These are phyloP conservation scores for Tenthredo livida DNA, from an alignment of 2,888 invertebrate species.

Conservation along the genomic window DNA sequence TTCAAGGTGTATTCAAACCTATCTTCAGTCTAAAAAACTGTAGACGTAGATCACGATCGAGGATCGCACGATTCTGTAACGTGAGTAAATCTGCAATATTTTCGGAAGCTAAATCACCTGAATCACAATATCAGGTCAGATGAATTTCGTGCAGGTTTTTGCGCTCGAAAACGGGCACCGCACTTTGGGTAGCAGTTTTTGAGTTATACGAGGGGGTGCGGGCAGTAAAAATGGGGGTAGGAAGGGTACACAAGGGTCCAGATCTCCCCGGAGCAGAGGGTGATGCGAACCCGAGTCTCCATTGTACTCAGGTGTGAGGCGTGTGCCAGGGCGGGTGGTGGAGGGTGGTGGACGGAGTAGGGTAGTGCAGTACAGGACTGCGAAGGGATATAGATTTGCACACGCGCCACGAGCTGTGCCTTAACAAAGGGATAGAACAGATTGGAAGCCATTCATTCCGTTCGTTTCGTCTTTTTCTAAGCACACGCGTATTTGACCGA, in stretches of 20 bases:
- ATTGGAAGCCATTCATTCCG: conserved; percentile 71
- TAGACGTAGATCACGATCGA: not conserved
- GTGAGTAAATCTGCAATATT: not conserved
- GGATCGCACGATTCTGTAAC: not conserved
- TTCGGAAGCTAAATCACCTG: not conserved
- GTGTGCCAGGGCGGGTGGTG: conserved; percentile 68
- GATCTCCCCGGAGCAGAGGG: conserved; percentile 20
- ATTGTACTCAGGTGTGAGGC: conserved; percentile 78
- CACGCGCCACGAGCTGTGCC: conserved; percentile 76
- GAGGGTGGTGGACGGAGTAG: conserved; percentile 51
- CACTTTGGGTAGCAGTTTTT: not conserved
- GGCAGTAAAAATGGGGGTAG: not conserved
- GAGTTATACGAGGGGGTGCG: not conserved
- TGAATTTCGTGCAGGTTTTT: not conserved
- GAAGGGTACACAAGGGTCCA: conserved; percentile 45
- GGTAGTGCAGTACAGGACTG: conserved; percentile 23
- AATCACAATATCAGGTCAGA: not conserved
- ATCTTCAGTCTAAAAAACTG: not conserved
- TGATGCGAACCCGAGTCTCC: conserved; percentile 59
- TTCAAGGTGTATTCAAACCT: not conserved
- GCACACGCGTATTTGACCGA: conserved; percentile 47
- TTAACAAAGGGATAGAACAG: conserved; percentile 77
- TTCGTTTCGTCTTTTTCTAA: conserved; percentile 58
- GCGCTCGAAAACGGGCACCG: not conserved
- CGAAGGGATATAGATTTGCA: conserved; percentile 73